A percentile compares a stretch with the other conserved stretches of the same genome.
phyloP scores from a whole-genome alignment of 2,888 invertebrate genomes.

The Plebejus argus region DNA sequence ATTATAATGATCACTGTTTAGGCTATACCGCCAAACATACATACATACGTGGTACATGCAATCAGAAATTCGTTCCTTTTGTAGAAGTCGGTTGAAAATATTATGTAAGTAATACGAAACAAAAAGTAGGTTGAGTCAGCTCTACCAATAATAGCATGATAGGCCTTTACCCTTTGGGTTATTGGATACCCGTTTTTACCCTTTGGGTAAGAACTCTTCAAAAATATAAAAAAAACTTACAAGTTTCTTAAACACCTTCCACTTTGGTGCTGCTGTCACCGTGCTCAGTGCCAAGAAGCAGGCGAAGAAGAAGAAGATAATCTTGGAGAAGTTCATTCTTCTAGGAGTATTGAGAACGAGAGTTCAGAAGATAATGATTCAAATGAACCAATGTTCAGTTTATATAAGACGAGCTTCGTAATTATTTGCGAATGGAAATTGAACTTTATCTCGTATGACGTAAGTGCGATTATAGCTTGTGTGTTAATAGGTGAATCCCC shows the following conservation, averaged over 20 bases:
- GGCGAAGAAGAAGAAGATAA: slow-evolving; percentile 54
- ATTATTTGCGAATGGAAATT: not conserved
- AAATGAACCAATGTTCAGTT: not conserved
- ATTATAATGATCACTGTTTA: too few species aligned
- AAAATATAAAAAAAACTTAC: too few species aligned
- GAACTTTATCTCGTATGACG: not conserved
- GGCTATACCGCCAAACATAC: too few species aligned
- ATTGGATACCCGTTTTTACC: not conserved
- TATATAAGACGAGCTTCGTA: not conserved
- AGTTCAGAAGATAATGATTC: not conserved
- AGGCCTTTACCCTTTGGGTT: not conserved
- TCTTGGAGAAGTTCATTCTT: slow-evolving; percentile 54
- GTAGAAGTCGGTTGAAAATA: too few species aligned
- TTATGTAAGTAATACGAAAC: too few species aligned
- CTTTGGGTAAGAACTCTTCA: not conserved
- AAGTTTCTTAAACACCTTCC: slow-evolving; percentile 57
- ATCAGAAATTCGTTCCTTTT: too few species aligned
- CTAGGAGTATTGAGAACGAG: not conserved
- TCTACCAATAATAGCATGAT: too few species aligned
- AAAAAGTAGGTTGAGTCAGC: too few species aligned
- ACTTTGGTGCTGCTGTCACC: slow-evolving; percentile 52
- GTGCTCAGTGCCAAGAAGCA: slow-evolving; percentile 49
- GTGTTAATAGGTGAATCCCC: not conserved
- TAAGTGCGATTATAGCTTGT: not conserved
- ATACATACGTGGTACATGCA: too few species aligned